phyloP scores from a whole-genome alignment of 2,113 vertebrate genomes.

The Melanerpes formicivorus region DNA sequence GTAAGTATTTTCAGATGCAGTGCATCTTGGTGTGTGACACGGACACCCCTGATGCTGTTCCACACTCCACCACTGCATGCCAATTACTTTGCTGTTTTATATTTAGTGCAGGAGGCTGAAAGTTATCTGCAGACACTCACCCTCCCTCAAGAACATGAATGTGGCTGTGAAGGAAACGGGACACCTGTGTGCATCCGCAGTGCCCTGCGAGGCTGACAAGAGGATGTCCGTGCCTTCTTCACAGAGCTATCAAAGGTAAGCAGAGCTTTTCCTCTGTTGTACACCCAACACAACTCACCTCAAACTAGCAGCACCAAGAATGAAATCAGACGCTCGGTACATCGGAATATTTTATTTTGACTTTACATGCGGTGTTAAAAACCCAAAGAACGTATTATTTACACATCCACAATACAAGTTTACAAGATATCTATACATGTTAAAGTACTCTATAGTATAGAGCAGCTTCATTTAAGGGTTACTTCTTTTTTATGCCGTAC shows the following conservation, averaged over 20 bases:
- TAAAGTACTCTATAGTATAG: constrained; percentile 95
- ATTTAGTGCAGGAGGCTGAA: neutral
- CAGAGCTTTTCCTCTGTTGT: accelerated
- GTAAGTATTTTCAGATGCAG: neutral
- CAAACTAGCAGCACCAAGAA: neutral
- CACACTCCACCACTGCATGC: neutral
- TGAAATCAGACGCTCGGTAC: neutral
- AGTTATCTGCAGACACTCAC: accelerated
- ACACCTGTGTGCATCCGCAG: accelerated
- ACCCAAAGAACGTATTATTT: constrained; percentile 96
- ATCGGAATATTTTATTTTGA: constrained; percentile 98
- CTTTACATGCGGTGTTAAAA: constrained; percentile 99
- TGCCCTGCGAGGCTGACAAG: neutral
- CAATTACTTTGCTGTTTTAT: accelerated
- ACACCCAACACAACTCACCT: neutral
- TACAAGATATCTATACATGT: constrained; percentile 97
- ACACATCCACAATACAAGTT: constrained; percentile 99
- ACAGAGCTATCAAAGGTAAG: neutral
- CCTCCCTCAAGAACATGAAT: neutral
- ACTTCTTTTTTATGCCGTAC: constrained; percentile 88
- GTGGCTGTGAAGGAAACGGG: neutral
- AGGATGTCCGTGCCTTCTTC: neutral
- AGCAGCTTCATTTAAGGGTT: constrained; percentile 88
- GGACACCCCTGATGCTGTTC: neutral
- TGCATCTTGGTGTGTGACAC: neutral